Percentiles rank a stretch among this genome's conserved stretches.
phyloP scores from a whole-genome alignment of 1,140 invertebrate species.

The Triops cancriformis region DNA sequence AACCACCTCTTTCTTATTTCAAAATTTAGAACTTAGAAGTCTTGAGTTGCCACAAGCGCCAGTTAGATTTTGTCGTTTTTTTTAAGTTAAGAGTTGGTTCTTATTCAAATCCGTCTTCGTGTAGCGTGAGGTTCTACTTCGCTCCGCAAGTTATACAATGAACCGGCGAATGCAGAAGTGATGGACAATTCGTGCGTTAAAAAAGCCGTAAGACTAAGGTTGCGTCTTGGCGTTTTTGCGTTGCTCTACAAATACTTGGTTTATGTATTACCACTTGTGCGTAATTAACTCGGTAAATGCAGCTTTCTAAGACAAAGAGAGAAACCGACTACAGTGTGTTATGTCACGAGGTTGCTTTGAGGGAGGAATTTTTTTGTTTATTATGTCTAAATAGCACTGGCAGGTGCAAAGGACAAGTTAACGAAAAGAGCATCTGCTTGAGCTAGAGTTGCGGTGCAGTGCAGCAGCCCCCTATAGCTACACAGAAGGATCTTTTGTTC shows the following conservation, averaged over 20 bases:
- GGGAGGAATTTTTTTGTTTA: background rate
- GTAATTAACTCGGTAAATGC: background rate
- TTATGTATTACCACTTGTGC: background rate
- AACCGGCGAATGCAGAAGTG: background rate
- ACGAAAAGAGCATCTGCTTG: background rate
- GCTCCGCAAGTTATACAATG: background rate
- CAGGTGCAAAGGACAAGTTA: constrained; percentile 2
- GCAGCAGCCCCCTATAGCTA: background rate
- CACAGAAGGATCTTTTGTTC: background rate
- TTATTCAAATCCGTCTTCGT: background rate
- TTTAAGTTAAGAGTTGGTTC: too few relatives aligned
- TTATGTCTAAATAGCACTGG: background rate
- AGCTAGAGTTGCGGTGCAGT: too few relatives aligned
- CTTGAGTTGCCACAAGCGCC: too few relatives aligned
- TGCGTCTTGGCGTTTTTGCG: background rate
- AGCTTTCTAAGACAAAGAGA: background rate
- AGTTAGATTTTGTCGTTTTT: background rate
- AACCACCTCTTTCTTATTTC: too few relatives aligned
- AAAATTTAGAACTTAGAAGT: too few relatives aligned
- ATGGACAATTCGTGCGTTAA: background rate
- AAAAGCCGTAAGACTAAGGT: background rate
- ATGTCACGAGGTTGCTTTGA: background rate
- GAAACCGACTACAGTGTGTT: background rate
- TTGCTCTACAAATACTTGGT: background rate
- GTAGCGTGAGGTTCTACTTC: background rate